These are phyloP conservation scores for Phataginus tricuspis DNA, from an alignment of 2,797 vertebrate genomes.

Conservation along the genomic window DNA sequence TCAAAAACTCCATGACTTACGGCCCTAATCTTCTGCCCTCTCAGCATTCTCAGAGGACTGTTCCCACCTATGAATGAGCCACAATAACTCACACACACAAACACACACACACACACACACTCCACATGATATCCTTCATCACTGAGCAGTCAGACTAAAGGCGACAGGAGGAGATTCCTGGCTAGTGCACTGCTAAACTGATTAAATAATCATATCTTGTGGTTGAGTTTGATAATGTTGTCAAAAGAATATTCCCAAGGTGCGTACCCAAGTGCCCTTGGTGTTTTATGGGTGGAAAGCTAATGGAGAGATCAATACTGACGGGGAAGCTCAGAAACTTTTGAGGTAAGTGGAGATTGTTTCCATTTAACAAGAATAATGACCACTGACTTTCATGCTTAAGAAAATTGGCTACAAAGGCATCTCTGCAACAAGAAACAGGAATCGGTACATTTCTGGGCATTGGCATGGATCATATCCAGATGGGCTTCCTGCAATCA, in stretches of 20 bases:
- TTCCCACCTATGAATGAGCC: background rate
- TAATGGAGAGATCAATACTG: background rate
- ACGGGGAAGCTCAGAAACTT: background rate
- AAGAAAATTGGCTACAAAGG: background rate
- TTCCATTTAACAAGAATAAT: background rate
- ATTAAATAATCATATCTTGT: background rate
- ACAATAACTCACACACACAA: background rate
- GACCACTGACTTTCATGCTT: background rate
- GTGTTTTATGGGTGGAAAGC: background rate
- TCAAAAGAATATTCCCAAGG: background rate
- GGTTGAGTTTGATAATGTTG: background rate
- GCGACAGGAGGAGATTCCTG: background rate
- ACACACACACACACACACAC: too few relatives aligned
- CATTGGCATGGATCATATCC: background rate
- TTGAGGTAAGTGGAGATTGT: background rate
- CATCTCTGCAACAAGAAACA: background rate
- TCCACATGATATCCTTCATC: background rate
- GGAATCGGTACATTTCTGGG: background rate
- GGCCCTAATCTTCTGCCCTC: background rate
- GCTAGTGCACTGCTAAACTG: too few relatives aligned
- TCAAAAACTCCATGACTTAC: background rate
- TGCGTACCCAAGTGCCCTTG: background rate
- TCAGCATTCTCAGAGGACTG: background rate
- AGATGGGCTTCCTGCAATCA: background rate
- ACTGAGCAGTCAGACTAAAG: background rate